Percentiles rank a stretch among this genome's conserved stretches.
These are phyloP conservation scores for Labroides dimidiatus DNA, from an alignment of 2,797 vertebrate genomes.

Conservation along the genomic window DNA sequence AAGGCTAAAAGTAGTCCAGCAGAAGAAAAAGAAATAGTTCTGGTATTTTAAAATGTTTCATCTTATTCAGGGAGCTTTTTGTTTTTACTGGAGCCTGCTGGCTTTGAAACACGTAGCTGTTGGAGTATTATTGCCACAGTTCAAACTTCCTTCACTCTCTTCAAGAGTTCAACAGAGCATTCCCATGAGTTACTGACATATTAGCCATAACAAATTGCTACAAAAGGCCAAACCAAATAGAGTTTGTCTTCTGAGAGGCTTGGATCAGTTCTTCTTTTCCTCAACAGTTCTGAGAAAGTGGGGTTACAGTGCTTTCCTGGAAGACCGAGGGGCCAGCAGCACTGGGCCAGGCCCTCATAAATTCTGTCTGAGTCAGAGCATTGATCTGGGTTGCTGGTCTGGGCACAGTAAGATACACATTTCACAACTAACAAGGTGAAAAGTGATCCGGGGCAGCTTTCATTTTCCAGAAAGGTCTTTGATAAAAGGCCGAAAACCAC, in stretches of 20 bases:
- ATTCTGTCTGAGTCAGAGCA: constrained; percentile 55
- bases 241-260: constrained; percentile 63
- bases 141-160: constrained; percentile 53
- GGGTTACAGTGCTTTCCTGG: constrained; percentile 71
- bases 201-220: constrained; percentile 76
- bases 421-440: constrained; percentile 59
- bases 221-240: constrained; percentile 72
- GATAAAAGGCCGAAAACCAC: constrained; percentile 49
- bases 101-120: constrained; percentile 61
- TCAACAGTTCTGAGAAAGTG: constrained; percentile 70
- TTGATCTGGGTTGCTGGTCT: constrained; percentile 50
- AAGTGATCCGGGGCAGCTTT: constrained; percentile 53
- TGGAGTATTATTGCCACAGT: constrained; percentile 64
- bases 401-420: constrained; percentile 55
- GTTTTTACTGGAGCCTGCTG: constrained; percentile 56
- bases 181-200: constrained; percentile 67
- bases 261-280: constrained; percentile 62
- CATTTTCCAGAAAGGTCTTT: constrained; percentile 58
- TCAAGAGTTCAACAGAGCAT: constrained; percentile 59
- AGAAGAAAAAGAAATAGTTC: constrained; percentile 37
- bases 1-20: constrained; percentile 52
- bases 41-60: constrained; percentile 43
- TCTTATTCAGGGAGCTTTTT: constrained; percentile 43
- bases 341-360: constrained; percentile 54
- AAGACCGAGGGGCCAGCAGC: constrained; percentile 58